These are phyloP conservation scores for Sylvia borin DNA, from an alignment of 2,797 vertebrate genomes.

Conservation along the genomic window DNA sequence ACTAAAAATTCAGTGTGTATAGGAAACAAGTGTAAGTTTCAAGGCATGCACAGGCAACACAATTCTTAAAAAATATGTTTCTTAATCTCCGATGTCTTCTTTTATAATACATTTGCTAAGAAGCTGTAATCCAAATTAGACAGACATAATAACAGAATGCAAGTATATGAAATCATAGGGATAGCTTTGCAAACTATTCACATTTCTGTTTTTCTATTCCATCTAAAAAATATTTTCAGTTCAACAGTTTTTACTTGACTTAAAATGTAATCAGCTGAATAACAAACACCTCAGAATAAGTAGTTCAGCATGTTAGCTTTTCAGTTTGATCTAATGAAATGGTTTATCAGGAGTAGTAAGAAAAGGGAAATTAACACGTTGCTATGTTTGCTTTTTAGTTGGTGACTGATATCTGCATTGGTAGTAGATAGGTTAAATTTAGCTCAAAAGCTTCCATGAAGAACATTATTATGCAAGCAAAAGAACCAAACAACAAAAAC, in stretches of 20 bases:
- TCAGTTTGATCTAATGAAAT: not conserved
- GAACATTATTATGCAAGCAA: not conserved
- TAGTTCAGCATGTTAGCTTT: not conserved
- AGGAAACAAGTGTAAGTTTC: not conserved
- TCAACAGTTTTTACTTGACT: not conserved
- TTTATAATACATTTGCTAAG: not conserved
- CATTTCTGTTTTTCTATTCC: not conserved
- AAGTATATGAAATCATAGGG: not conserved
- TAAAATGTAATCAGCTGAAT: not conserved
- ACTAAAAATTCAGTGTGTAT: not conserved
- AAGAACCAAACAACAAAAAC: not conserved
- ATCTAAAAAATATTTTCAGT: not conserved
- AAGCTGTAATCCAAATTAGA: not conserved
- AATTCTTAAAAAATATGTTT: not conserved
- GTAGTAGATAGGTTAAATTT: not conserved
- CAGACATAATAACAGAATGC: not conserved
- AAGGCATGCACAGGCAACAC: not conserved
- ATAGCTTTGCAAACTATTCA: not conserved
- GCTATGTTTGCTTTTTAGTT: not conserved
- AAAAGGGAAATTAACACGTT: not conserved
- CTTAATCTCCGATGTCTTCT: not conserved
- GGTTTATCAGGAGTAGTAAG: not conserved
- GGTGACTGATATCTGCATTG: not conserved
- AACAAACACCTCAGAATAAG: not conserved
- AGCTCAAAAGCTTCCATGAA: not conserved